These are phyloP conservation scores for Montipora foliosa DNA, from an alignment of 64 coral and sea anemone genomes.

Conservation along the genomic window DNA sequence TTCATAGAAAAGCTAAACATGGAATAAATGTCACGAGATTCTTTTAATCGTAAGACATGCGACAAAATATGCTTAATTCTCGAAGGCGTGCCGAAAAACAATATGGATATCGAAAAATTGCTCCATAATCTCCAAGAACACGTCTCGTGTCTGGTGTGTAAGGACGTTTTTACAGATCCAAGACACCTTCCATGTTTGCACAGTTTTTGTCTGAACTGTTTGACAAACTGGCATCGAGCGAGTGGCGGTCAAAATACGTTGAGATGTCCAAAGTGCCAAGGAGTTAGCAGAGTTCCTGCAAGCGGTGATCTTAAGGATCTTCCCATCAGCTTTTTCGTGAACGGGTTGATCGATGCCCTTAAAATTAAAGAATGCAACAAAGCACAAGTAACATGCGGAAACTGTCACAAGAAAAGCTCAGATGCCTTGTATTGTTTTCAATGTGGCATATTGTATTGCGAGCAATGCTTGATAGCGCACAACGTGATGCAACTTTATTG, in stretches of 20 bases:
- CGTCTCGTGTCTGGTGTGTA: constrained; percentile 6
- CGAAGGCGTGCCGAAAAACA: neutral
- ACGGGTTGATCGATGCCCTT: neutral
- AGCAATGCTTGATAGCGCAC: no score
- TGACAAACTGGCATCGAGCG: neutral
- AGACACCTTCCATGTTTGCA: neutral
- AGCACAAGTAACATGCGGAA: neutral
- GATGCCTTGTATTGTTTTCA: neutral
- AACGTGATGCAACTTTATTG: no score
- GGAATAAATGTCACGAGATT: no score
- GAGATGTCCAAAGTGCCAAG: neutral
- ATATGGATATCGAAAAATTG: neutral
- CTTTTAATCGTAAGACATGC: no score
- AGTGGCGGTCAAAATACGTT: neutral
- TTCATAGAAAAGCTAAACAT: no score
- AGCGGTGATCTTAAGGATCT: neutral
- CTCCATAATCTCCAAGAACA: neutral
- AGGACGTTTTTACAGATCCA: no score
- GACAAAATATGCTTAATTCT: no score
- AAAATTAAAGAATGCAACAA: neutral
- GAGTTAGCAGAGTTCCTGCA: neutral
- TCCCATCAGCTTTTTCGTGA: neutral
- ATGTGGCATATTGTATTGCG: no score
- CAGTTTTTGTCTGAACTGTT: constrained; percentile 16
- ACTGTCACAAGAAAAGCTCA: neutral